Evolutionary conservation across 2,888 invertebrate species (phyloP), one percentile per base, ranked within the genome.

Genomic region (Eumerus sabulonum): DNA sequence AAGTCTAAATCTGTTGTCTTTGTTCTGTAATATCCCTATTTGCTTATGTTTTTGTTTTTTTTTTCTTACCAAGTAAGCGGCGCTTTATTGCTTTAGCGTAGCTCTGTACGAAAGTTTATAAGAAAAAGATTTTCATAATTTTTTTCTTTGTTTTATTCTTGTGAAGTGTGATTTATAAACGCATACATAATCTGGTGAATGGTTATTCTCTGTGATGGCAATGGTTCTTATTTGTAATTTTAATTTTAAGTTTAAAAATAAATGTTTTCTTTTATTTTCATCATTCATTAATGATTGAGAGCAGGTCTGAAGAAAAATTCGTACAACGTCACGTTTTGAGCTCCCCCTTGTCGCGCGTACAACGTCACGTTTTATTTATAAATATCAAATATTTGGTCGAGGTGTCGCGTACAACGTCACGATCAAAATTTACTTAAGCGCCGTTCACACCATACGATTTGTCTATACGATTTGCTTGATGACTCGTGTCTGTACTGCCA

Each of bases 1-100:
- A 79, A 68, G 79, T 72, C 53, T 54, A 53, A 68, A 74, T 62
- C 70, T 82, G 68, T 77, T 71, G 82, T 77, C 73, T 67, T 73
- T 82, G 70, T 73, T 71, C 73, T 72, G 73, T 77, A 77, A 73
- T 51, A 63, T 64, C 72, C 67, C 50, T 73, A 67, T 72, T 70
- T 77, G 82, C 68, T 82, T 72, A 66, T 79, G 81, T 82, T 70
- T 51, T 70, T 71, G 77, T 76, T 74, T 67, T n/a, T n/a, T n/a
- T n/a, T n/a, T n/a, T n/a, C n/a, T n/a, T n/a, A n/a, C n/a, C n/a
- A 79, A 68, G 64, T 64, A 74, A 74, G 64, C 63, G 60, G 70
- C 50, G 79, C 74, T 74, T 73, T 35, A 70, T 60, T 68, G 79
- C 74, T 79, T 79, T 60, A 60, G 74, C 68, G 79, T 79, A 79